Percentiles rank a stretch among this genome's conserved stretches.
Conservation (phyloP, 1,140 invertebrate genomes). For the Procambarus virginalis region DNA sequence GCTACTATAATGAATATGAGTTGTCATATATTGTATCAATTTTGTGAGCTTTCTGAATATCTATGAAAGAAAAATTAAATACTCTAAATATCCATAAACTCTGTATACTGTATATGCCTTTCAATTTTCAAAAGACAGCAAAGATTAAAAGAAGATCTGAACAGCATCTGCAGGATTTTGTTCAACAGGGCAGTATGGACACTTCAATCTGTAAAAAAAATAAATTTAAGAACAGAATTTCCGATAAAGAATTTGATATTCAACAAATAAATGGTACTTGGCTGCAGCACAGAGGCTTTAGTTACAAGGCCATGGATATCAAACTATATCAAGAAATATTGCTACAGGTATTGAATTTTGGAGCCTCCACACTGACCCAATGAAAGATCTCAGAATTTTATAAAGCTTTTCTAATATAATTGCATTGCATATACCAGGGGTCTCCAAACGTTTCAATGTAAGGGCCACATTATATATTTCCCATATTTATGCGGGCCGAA, state of each 20-base stretch:
- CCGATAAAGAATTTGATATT: background rate
- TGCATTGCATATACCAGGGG: no score
- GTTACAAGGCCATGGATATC: no score
- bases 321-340: background rate
- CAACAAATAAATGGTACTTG: background rate
- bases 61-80: background rate
- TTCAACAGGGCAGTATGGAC: conserved; percentile 98
- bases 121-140: background rate
- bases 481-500: no score
- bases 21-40: background rate
- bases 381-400: background rate
- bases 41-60: conserved; percentile 1
- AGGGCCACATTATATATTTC: no score
- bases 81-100: background rate
- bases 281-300: no score
- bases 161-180: conserved; percentile 94
- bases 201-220: conserved; percentile 82
- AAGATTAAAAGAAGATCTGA: conserved; percentile 88
- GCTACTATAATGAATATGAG: background rate
- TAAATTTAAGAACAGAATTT: background rate
- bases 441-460: background rate
- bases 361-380: background rate
- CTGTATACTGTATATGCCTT: background rate
- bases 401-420: no score
- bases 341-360: background rate